phyloP scores from a whole-genome alignment of 1,140 invertebrate species.

The Aphis craccivora region DNA sequence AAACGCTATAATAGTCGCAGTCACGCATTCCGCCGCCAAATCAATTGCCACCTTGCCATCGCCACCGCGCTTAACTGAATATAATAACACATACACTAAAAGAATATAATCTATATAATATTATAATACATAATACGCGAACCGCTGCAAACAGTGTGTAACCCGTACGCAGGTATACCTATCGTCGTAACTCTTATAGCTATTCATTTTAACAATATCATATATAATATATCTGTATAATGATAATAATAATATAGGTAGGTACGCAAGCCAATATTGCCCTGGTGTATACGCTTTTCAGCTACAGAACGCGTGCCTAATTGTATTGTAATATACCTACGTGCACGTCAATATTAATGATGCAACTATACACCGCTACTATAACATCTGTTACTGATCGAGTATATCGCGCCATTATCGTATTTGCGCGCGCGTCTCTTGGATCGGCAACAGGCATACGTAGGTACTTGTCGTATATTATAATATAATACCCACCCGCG shows the following conservation, averaged over 20 bases:
- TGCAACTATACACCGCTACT: background rate
- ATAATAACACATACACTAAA: background rate
- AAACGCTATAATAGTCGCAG: background rate
- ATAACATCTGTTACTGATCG: background rate
- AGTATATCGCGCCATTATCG: background rate
- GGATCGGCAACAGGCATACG: background rate
- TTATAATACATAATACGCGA: background rate
- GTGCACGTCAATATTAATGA: background rate
- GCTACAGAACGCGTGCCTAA: background rate
- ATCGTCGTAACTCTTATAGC: background rate
- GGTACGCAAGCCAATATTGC: background rate
- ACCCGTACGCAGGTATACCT: too few species aligned
- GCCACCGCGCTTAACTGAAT: background rate
- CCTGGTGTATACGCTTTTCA: background rate
- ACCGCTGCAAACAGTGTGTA: background rate
- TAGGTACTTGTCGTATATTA: background rate
- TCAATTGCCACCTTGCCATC: constrained; percentile 17
- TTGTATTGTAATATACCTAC: background rate
- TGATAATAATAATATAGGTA: background rate
- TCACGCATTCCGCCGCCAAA: background rate
- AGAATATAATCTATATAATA: background rate
- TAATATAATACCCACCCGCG: background rate
- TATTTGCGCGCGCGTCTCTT: background rate
- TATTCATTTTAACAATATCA: background rate
- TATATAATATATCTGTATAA: background rate